Conservation (phyloP, 1,140 invertebrate species). For the Diorhabda carinulata region DNA sequence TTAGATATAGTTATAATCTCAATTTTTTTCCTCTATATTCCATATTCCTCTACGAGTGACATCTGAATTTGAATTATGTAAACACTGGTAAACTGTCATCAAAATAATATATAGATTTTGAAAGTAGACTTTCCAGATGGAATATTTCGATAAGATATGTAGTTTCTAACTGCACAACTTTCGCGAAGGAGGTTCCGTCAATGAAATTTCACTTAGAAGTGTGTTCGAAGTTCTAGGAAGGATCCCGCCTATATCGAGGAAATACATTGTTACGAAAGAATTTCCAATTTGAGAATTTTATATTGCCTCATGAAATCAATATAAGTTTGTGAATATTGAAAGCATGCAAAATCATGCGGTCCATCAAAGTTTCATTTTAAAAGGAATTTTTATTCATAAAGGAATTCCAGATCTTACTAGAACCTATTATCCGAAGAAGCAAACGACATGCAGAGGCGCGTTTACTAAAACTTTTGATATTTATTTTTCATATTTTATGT, state of each 20-base stretch:
- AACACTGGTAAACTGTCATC: too few species aligned
- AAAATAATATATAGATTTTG: too few species aligned
- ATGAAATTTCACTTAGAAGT: conserved; percentile 2
- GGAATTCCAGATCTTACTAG: conserved; percentile 31
- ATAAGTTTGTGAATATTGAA: conserved; percentile 22
- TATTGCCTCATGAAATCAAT: conserved; percentile 9
- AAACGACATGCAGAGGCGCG: not conserved
- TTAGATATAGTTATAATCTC: too few species aligned
- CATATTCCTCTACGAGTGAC: too few species aligned
- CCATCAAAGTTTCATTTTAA: conserved; percentile 41
- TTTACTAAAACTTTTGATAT: too few species aligned
- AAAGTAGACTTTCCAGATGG: too few species aligned
- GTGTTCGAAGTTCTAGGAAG: not conserved
- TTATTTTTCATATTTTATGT: too few species aligned
- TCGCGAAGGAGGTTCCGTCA: not conserved
- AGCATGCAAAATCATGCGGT: conserved; percentile 41
- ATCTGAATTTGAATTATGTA: too few species aligned
- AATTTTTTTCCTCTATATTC: too few species aligned
- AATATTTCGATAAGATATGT: too few species aligned
- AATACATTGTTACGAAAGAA: conserved; percentile 15
- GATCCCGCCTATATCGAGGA: not conserved
- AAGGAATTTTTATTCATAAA: conserved; percentile 37
- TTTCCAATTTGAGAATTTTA: conserved; percentile 13
- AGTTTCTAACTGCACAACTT: not conserved
- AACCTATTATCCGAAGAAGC: conserved; percentile 27